Conservation (phyloP, 2,888 invertebrate species). For the Rhaphigaster nebulosa region DNA sequence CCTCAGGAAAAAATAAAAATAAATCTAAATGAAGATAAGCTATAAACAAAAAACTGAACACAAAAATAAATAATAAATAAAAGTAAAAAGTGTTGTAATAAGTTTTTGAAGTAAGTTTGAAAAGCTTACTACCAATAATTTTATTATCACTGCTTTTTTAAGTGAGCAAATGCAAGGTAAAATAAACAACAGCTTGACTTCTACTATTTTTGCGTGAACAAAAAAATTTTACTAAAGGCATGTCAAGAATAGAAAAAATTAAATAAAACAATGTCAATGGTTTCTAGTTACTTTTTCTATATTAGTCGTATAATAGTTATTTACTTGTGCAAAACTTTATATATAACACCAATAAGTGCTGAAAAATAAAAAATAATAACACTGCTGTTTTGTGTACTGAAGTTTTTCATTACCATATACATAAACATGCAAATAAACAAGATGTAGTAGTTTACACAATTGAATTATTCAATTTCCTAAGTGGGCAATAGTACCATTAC, state of each 20-base stretch:
- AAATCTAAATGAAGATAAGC: conserved; percentile 8
- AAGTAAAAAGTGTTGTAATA: background rate
- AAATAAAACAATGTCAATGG: background rate
- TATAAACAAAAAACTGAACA: conserved; percentile 24
- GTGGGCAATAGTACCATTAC: background rate
- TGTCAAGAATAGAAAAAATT: background rate
- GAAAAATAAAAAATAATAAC: background rate
- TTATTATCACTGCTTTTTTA: background rate
- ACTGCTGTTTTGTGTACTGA: background rate
- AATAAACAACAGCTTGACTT: background rate
- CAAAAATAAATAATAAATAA: background rate
- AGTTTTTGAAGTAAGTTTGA: background rate
- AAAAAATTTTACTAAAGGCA: background rate
- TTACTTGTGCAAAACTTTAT: background rate
- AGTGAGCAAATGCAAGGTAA: background rate
- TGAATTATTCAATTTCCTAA: background rate
- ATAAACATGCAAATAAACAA: background rate
- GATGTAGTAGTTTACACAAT: background rate
- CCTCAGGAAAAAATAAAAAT: background rate
- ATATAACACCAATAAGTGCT: background rate
- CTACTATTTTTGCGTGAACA: background rate
- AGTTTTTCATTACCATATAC: background rate
- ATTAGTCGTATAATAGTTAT: background rate
- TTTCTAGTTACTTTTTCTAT: background rate
- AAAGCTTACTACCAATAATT: background rate